Percentiles rank a stretch among this genome's conserved stretches.
Evolutionary conservation across 2,113 vertebrate genomes (phyloP).

Genomic region (Vimba vimba): DNA sequence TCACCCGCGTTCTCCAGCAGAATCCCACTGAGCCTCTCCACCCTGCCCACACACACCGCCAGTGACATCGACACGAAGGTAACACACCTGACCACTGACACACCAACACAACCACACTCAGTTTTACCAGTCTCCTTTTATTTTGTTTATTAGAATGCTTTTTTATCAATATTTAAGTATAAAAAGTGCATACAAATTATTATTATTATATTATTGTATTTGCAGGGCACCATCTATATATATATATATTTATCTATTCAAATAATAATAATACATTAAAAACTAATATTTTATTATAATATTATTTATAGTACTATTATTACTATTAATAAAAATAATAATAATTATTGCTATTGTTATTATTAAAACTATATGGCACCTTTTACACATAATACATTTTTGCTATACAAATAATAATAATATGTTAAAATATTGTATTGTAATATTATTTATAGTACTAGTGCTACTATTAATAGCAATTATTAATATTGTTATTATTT

Average conservation of each 20-base stretch:
- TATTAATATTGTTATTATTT: too few relatives aligned
- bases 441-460: neutral
- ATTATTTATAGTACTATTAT: neutral
- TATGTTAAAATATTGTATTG: neutral
- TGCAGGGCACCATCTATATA: too few relatives aligned
- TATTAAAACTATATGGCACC: too few relatives aligned
- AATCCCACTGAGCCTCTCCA: conserved; percentile 80
- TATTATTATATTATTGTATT: too few relatives aligned
- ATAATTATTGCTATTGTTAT: too few relatives aligned
- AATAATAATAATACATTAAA: neutral
- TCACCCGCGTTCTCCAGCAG: conserved; percentile 83
- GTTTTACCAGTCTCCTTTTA: too few relatives aligned
- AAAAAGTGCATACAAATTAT: neutral
- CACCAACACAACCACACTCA: neutral
- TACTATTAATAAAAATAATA: too few relatives aligned
- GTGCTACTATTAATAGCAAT: too few relatives aligned
- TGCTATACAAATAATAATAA: neutral
- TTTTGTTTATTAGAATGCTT: neutral
- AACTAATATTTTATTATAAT: neutral
- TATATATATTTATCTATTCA: too few relatives aligned
- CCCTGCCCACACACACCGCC: conserved; percentile 68
- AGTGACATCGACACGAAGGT: conserved; percentile 71
- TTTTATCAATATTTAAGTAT: neutral
- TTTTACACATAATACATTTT: too few relatives aligned
- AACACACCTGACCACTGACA: neutral